Conservation (phyloP, 2,797 vertebrate species). For the Phaenicophaeus curvirostris region DNA sequence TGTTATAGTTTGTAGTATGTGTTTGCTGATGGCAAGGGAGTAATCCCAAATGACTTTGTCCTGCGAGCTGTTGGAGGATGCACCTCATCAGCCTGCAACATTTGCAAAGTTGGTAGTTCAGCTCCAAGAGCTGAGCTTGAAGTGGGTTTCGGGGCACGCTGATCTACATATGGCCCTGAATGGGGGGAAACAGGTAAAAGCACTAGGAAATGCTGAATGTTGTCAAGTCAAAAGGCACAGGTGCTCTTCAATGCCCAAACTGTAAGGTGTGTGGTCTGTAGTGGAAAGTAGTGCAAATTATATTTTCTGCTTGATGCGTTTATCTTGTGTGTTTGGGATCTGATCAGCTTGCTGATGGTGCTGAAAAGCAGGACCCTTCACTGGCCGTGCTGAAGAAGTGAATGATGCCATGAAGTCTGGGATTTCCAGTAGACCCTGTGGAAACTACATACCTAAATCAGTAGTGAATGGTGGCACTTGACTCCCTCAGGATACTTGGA, state of each 20-base stretch:
- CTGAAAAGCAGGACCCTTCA: not conserved
- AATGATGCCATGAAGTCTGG: rapidly evolving
- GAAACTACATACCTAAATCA: not conserved
- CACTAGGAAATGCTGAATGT: not conserved
- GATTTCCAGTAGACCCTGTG: not conserved
- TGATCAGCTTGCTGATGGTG: not conserved
- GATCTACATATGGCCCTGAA: not conserved
- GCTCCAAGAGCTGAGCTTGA: not conserved
- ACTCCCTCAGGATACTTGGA: not conserved
- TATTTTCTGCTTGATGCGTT: not conserved
- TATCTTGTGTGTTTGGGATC: not conserved
- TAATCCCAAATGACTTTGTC: not conserved
- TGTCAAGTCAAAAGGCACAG: no score
- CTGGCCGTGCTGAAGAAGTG: not conserved
- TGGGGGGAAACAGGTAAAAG: not conserved
- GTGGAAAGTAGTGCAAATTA: rapidly evolving
- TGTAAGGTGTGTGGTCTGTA: not conserved
- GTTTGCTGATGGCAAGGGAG: not conserved
- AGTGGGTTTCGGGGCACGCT: not conserved
- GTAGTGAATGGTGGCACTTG: not conserved
- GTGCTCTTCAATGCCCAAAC: not conserved
- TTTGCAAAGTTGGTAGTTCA: not conserved
- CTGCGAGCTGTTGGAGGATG: not conserved
- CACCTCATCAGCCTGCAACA: not conserved
- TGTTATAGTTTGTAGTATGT: not conserved